Evolutionary conservation across 2,888 invertebrate species (phyloP).

Genomic region (Petrolisthes cinctipes): DNA sequence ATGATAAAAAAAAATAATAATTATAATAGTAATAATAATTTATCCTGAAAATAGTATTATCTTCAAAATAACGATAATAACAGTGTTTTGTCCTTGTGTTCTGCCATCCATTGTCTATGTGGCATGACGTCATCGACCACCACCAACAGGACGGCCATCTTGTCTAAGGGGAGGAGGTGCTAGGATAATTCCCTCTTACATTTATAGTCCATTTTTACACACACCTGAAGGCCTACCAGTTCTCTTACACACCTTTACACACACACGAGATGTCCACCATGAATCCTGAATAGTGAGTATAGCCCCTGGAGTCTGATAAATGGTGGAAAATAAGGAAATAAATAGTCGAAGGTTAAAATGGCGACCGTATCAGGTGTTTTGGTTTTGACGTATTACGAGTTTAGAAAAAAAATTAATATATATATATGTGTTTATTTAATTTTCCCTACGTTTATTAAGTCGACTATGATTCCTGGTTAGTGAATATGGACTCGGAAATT

Average conservation of each 20-base stretch:
- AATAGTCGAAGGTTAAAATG: constrained; percentile 9
- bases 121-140: constrained; percentile 56
- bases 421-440: too few species aligned
- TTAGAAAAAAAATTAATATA: neutral
- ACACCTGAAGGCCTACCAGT: neutral
- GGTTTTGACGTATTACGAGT: constrained; percentile 41
- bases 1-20: too few species aligned
- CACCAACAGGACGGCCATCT: constrained; percentile 58
- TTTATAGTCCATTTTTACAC: constrained; percentile 2
- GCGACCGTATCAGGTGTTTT: constrained; percentile 46
- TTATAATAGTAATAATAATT: too few species aligned
- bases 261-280: constrained; percentile 55
- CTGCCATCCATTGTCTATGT: constrained; percentile 55
- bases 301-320: neutral
- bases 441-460: too few species aligned
- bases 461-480: too few species aligned
- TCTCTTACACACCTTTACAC: neutral
- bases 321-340: neutral
- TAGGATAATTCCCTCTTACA: constrained; percentile 21
- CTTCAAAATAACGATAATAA: too few species aligned
- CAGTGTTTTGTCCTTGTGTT: constrained; percentile 1
- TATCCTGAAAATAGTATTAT: too few species aligned
- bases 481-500: too few species aligned
- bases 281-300: constrained; percentile 59
- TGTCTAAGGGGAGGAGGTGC: constrained; percentile 54